Evolutionary conservation across 2,888 invertebrate genomes (phyloP).

Genomic region (Synergus laeviventris): DNA sequence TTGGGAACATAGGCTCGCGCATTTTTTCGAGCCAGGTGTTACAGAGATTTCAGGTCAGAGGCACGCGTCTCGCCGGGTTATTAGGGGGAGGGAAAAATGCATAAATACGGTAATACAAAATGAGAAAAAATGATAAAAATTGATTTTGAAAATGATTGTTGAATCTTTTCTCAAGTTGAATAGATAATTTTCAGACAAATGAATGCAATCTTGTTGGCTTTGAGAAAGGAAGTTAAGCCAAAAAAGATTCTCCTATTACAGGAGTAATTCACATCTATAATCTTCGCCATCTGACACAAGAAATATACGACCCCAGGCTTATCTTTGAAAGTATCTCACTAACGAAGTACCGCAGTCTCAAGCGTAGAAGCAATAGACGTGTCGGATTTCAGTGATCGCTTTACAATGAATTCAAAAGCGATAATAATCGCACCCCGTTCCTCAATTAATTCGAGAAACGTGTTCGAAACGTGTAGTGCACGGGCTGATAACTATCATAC

Average conservation of each 20-base stretch:
- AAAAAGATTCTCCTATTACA: constrained; percentile 26
- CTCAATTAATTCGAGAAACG: constrained; percentile 39
- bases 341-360: constrained; percentile 38
- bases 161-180: background rate
- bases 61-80: no score
- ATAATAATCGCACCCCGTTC: constrained; percentile 35
- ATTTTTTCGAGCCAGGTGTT: background rate
- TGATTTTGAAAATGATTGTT: no score
- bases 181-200: background rate
- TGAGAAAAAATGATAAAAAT: no score
- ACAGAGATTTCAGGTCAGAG: no score
- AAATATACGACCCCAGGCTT: constrained; percentile 28
- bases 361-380: constrained; percentile 28
- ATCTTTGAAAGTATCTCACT: constrained; percentile 39
- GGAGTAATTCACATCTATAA: constrained; percentile 20
- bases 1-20: background rate
- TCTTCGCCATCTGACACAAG: constrained; percentile 26
- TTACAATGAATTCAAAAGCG: constrained; percentile 39
- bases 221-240: background rate
- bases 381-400: constrained; percentile 40
- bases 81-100: no score
- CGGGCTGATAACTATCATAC: constrained; percentile 35
- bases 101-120: no score
- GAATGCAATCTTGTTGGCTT: background rate
- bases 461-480: constrained; percentile 32